Evolutionary conservation across 2,888 invertebrate genomes (phyloP).

Genomic region (Pandemis heparana): DNA sequence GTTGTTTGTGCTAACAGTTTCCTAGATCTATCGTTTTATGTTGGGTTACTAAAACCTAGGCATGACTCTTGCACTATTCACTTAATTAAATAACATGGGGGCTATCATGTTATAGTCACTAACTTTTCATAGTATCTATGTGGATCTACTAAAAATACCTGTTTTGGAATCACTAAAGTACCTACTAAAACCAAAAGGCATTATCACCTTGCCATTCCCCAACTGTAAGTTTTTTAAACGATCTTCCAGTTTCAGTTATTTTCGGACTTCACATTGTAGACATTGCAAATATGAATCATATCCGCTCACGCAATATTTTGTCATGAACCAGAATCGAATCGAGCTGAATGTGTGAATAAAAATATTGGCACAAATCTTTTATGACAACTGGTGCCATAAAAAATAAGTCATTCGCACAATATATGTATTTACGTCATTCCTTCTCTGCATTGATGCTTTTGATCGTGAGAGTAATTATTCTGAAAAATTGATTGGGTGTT

Average conservation of each 20-base stretch:
- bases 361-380: not conserved
- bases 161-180: not conserved
- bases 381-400: no score
- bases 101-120: not conserved
- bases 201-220: not conserved
- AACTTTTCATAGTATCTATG: not conserved
- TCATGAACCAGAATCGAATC: no score
- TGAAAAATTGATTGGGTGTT: no score
- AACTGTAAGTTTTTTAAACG: not conserved
- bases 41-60: slow-evolving; percentile 2
- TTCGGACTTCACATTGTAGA: slow-evolving; percentile 33
- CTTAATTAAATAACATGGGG: not conserved
- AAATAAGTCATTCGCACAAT: no score
- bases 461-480: no score
- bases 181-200: not conserved
- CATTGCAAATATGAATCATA: not conserved
- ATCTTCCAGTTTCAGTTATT: not conserved
- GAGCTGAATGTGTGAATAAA: not conserved
- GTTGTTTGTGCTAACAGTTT: slow-evolving; percentile 38
- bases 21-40: slow-evolving; percentile 10
- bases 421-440: no score
- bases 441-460: no score
- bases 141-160: not conserved
- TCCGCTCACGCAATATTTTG: no score
- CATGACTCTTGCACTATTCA: not conserved